Evolutionary conservation across 2,113 vertebrate genomes (phyloP).

Genomic region (Leptobrachium leishanense): DNA sequence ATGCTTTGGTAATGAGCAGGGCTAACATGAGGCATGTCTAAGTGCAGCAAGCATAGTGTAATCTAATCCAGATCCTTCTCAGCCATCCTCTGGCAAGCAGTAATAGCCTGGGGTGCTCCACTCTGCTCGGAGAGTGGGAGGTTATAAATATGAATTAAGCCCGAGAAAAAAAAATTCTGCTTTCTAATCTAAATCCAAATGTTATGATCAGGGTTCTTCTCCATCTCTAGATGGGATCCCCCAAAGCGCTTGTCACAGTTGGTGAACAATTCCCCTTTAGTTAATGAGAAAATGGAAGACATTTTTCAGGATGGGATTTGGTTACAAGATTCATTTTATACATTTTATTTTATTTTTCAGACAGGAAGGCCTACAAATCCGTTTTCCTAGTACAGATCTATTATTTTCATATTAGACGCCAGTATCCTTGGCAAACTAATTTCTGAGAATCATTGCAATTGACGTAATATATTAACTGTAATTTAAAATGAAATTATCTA

Average conservation of each 20-base stretch:
- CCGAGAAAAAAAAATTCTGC: constrained; percentile 64
- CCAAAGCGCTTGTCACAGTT: constrained; percentile 64
- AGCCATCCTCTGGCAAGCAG: constrained; percentile 56
- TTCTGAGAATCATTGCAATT: constrained; percentile 18
- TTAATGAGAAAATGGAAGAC: constrained; percentile 40
- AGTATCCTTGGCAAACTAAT: constrained; percentile 21
- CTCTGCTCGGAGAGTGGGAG: constrained; percentile 60
- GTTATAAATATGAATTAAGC: constrained; percentile 71
- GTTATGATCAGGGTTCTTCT: constrained; percentile 64
- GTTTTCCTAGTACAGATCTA: constrained; percentile 23
- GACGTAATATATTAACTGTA: constrained; percentile 11
- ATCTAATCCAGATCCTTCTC: constrained; percentile 60
- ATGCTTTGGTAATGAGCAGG: constrained; percentile 58
- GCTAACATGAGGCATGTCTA: constrained; percentile 60
- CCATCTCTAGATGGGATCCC: constrained; percentile 64
- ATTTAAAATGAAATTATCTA: constrained; percentile 16
- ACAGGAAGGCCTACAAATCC: constrained; percentile 3
- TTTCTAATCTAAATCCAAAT: constrained; percentile 69
- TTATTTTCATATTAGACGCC: constrained; percentile 19
- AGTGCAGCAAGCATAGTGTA: constrained; percentile 59
- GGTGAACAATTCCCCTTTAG: constrained; percentile 62
- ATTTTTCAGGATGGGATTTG: constrained; percentile 24
- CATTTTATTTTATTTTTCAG: not conserved
- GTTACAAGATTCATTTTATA: constrained; percentile 23
- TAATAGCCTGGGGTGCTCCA: constrained; percentile 55